A percentile compares a stretch with the other conserved stretches of the same genome.
These are phyloP conservation scores for Eublepharis macularius DNA, from an alignment of 2,113 vertebrate genomes.

Conservation along the genomic window DNA sequence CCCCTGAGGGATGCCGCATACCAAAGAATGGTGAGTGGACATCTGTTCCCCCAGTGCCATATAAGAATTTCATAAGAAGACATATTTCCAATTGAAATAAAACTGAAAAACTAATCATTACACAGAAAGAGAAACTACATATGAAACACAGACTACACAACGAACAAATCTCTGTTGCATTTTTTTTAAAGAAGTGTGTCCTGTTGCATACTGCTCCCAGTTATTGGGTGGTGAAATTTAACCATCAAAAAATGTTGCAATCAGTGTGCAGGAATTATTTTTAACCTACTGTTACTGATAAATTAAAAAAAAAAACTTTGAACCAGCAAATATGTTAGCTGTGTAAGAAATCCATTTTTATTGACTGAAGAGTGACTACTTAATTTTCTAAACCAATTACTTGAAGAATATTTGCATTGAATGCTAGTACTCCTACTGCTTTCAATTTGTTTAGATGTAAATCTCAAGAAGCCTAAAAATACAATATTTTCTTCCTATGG, in stretches of 20 bases:
- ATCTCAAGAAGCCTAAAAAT: background rate
- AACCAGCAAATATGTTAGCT: background rate
- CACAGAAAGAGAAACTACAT: background rate
- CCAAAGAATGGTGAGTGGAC: no score
- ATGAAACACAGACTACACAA: slow-evolving; percentile 5
- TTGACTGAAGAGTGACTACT: background rate
- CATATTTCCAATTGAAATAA: background rate
- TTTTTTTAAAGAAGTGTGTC: background rate
- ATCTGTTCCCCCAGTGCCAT: no score
- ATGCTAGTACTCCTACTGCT: background rate
- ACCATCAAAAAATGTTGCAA: slow-evolving; percentile 15
- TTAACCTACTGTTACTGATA: background rate
- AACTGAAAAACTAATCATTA: background rate
- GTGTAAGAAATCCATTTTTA: slow-evolving; percentile 1
- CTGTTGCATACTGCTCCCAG: background rate
- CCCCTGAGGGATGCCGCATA: no score
- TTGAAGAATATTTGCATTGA: background rate
- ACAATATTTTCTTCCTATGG: background rate
- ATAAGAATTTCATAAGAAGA: background rate
- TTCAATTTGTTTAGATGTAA: background rate
- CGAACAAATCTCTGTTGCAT: background rate
- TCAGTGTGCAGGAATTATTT: background rate
- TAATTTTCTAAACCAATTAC: slow-evolving; percentile 12
- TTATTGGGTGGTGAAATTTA: background rate
- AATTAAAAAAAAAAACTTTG: background rate